Evolutionary conservation across 2,113 vertebrate species (phyloP), one percentile per base, ranked within the genome.

Genomic region (Paedocypris sp.): DNA sequence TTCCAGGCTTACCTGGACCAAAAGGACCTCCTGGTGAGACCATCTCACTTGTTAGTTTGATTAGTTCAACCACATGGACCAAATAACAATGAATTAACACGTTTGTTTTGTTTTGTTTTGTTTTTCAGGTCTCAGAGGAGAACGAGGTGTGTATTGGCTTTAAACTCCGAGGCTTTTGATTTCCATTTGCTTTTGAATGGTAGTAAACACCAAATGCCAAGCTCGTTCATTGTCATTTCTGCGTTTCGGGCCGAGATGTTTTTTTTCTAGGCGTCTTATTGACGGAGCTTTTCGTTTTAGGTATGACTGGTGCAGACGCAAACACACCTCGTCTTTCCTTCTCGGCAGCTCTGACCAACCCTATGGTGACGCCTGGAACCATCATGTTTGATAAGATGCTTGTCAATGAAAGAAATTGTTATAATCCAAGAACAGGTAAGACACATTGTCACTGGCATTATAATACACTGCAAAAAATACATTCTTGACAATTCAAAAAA

Each of bases 341-440:
- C 79, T 92, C 93, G 0, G 91, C 91, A 0, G 88, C 91, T 1
- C 83, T 97, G 60, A 92, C 88, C 0, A 71, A 78, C 3, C 87
- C 88, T 4, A 76, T 84, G 58, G 65, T 81, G 1, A 75, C 81
- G 57, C 71, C 89, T 0, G 93, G 93, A 66, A 95, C 93, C 4
- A 85, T 98, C 11, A n/a, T 83, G 54, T 98, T 98, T 6, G 89
- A 98, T 76, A 88, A 87, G 67, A 67, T 88, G 18, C 83, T 96
- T 66, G 87, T 92, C 63, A 97, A 98, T 0, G 80, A 94, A 1
- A 92, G 93, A 2, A 69, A 82, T 0, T 87, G 83, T 73, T 97
- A 97, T 0, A 74, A 97, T 49, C 79, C 88, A 0, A 67, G 54
- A 58, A 90, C 89, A 23, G 94, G 94, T 94, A 61, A 67, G n/a